Conservation (phyloP, 2,113 vertebrate species). For the Antechinus flavipes region DNA sequence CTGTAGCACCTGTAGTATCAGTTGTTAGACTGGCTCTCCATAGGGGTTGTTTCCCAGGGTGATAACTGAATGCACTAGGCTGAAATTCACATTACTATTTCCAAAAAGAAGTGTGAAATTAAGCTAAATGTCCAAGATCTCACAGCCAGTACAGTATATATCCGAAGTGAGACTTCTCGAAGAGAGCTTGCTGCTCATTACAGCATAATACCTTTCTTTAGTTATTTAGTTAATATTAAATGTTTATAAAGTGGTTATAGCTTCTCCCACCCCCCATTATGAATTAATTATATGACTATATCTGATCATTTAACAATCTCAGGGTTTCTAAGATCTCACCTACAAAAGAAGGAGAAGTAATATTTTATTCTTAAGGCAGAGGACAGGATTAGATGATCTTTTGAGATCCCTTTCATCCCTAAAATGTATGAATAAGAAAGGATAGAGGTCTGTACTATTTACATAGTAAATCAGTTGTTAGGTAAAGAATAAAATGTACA, state of each 20-base stretch:
- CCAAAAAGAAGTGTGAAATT: not conserved
- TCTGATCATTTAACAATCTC: not conserved
- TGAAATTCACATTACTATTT: not conserved
- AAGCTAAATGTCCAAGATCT: not conserved
- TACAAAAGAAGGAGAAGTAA: not conserved
- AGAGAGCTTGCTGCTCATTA: not conserved
- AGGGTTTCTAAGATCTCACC: not conserved
- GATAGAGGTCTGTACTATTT: not conserved
- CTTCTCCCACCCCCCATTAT: not conserved
- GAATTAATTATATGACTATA: not conserved
- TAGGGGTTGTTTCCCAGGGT: not conserved
- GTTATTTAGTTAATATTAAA: not conserved
- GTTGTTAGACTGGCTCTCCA: not conserved
- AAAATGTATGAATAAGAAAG: not conserved
- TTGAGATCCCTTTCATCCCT: not conserved
- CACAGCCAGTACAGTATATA: not conserved
- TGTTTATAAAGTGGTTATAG: not conserved
- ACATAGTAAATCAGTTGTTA: not conserved
- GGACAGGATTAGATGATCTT: not conserved
- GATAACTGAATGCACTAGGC: not conserved
- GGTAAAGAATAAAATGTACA: conserved; percentile 21
- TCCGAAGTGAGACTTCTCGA: not conserved
- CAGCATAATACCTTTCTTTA: not conserved
- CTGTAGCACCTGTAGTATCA: not conserved
- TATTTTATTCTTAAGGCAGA: not conserved